Evolutionary conservation across 2,888 invertebrate species (phyloP), one percentile per base, ranked within the genome.

Genomic region (Mactromeris polynyma): DNA sequence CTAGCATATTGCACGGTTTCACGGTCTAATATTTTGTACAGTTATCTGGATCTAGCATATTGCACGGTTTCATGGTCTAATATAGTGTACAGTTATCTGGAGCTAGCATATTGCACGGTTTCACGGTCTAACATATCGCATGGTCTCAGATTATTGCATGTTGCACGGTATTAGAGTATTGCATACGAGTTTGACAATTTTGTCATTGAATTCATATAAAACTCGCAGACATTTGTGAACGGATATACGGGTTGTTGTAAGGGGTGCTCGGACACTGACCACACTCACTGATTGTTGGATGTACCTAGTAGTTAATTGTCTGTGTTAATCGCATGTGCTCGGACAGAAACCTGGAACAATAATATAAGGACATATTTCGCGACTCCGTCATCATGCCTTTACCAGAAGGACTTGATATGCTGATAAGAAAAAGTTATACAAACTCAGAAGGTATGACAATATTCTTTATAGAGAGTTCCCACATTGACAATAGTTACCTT

Each of bases 381-480:
- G 26, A 6, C 2, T n/a, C 26, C 4, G 26, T 21, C n/a, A 77
- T 26, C 26, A 84, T 84, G 84, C 84, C 84, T n/a, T 36, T 84
- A 38, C 84, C 84, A 46, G 84, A 84, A 84, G 84, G 84, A 14
- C 26, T 84, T 9, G 78, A 84, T 54, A 84, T 84, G 84, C 38
- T 84, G 40, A 78, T 84, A 77, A 11, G 46, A n/a, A 78, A 77
- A 46, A 51, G 78, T 26, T 84, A 84, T n/a, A 36, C 77, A 17
- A 54, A 84, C 6, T 36, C 84, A 14, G 19, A 31, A 36, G 84
- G 84, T 84, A 83, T 11, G 26, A n/a, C 3, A 14, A 36, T 21
- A 33, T 73, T 73, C 33, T n/a, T n/a, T n/a, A n/a, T n/a, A n/a
- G n/a, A n/a, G 46, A 11, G 7, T 7, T 17, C 46, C 7, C 17